Evolutionary conservation across 2,113 vertebrate genomes (phyloP), one percentile per base, ranked within the genome.

Genomic region (Nyctereutes procyonoides): DNA sequence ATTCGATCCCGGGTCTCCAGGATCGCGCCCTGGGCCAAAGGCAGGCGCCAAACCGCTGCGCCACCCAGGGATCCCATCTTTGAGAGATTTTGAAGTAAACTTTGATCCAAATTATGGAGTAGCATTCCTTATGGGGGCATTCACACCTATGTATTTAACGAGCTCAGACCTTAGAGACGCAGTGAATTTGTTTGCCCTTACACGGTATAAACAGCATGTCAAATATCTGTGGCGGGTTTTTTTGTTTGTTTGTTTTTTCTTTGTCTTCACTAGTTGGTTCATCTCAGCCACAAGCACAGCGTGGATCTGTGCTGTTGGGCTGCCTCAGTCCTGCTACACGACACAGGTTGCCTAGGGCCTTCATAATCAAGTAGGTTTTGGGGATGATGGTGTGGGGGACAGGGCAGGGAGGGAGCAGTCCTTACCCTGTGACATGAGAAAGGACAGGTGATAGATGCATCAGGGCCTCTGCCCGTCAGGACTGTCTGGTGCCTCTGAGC

Each of bases 71-170:
- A n/a, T n/a, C n/a, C n/a, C n/a, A 48, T 87, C 43, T 82, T 55
- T 60, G 67, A 85, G 43, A 86, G 63, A 32, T 81, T 81, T 80
- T 73, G 69, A 96, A 80, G 55, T 86, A 84, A 80, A 62, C n/a
- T 79, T 51, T 65, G 28, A 35, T 76, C 35, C 76, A 24, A 77
- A 79, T 53, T 38, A 51, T 6, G 55, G n/a, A 30, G 48, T 83
- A 91, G 17, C 17, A 51, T 92, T 88, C 81, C 22, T 73, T 73
- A 55, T 15, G 88, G 87, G 87, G 32, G 9, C 20, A 67, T 90
- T 82, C 12, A 3, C 43, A 90, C 71, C 84, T 55, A 51, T 24
- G 35, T 63, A 8, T 74, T 74, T 81, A 77, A 83, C 38, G 65
- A 43, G 51, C 69, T 76, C 30, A 76, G 67, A 67, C 56, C 20